These are phyloP conservation scores for Hippopotamus amphibius DNA, from an alignment of 2,113 vertebrate genomes.

Conservation along the genomic window DNA sequence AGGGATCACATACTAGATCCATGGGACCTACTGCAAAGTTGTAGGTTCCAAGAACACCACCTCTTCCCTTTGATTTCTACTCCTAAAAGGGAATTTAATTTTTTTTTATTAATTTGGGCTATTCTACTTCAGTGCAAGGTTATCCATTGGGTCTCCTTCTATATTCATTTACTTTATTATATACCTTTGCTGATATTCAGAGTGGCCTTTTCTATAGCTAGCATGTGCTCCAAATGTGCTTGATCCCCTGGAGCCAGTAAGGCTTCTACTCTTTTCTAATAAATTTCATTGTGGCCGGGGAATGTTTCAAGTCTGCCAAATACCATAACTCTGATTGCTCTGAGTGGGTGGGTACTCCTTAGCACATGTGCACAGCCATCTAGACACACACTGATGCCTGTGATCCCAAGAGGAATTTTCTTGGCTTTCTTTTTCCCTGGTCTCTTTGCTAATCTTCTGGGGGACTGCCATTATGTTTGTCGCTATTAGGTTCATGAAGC, in stretches of 20 bases:
- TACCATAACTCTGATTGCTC: background rate
- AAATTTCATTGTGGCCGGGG: background rate
- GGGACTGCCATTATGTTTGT: background rate
- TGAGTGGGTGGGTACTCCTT: background rate
- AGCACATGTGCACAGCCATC: background rate
- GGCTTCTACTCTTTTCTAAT: background rate
- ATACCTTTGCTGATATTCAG: background rate
- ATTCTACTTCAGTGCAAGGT: background rate
- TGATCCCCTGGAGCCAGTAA: background rate
- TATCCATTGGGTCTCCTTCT: background rate
- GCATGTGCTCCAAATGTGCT: background rate
- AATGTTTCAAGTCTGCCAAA: background rate
- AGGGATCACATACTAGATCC: too few relatives aligned
- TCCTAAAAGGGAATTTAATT: background rate
- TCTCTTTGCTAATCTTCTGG: background rate
- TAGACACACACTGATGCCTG: background rate
- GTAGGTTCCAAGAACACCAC: background rate
- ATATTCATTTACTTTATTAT: background rate
- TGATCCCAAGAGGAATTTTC: background rate
- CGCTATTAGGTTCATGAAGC: background rate
- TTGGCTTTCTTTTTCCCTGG: background rate
- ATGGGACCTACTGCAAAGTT: background rate
- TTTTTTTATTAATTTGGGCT: background rate
- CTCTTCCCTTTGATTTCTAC: background rate
- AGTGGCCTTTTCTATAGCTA: background rate